Evolutionary conservation across 2,888 invertebrate species (phyloP).

Genomic region (Eupithecia subfuscata): DNA sequence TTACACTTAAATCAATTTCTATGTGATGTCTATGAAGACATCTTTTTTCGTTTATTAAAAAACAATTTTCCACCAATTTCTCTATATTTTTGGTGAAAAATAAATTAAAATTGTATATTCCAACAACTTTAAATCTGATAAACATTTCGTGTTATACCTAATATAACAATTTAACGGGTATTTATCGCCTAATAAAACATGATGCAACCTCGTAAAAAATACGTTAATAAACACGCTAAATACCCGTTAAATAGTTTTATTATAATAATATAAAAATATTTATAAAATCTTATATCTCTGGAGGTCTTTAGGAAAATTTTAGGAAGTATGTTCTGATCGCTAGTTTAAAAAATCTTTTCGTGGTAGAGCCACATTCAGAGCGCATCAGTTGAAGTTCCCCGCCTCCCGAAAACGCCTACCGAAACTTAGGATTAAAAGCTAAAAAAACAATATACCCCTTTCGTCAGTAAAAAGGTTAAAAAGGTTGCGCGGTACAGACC

Average conservation of each 20-base stretch:
- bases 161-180: too few relatives aligned
- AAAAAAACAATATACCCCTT: constrained; percentile 77
- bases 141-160: constrained; percentile 33
- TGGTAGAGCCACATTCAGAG: constrained; percentile 58
- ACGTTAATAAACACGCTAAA: too few relatives aligned
- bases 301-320: too few relatives aligned
- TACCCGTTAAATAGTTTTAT: too few relatives aligned
- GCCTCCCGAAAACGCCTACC: constrained; percentile 77
- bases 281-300: too few relatives aligned
- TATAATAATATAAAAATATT: too few relatives aligned
- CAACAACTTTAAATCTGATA: constrained; percentile 5
- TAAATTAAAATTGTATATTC: neutral
- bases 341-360: constrained; percentile 26
- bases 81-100: neutral
- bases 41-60: too few relatives aligned
- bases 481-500: constrained; percentile 51
- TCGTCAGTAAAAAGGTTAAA: constrained; percentile 65
- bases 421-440: constrained; percentile 72
- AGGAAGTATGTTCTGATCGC: too few relatives aligned
- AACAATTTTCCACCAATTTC: neutral
- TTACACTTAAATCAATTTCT: too few relatives aligned
- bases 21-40: too few relatives aligned
- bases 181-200: too few relatives aligned
- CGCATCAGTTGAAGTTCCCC: constrained; percentile 52
- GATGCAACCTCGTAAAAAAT: too few relatives aligned